Base-by-base conservation (phyloP, 2,113 vertebrate species). In the Corythoichthys haematopterus region DNA sequence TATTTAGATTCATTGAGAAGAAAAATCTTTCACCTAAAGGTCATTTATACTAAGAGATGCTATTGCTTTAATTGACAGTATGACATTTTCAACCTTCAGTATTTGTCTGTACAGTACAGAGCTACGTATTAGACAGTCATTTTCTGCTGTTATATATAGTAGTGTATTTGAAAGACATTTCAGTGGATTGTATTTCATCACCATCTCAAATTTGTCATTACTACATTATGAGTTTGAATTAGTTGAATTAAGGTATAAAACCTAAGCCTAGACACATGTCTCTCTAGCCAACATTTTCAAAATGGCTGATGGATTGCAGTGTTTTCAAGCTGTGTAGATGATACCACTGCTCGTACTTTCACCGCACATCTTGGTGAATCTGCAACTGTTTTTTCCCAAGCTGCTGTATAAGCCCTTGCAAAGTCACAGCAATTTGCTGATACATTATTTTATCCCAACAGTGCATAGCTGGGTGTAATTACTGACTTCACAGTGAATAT, bases 391-490 rank as follows among this genome's bases (percentile, higher is more conserved):
- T 65, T 75, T 60, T 68, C 67, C n/a, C 38, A 74, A 60, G 69
- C 28, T 33, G 35, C 58, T 68, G 37, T 61, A 65, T 36, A 62
- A 75, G 28, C n/a, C 64, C 48, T 60, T 59, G 63, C 64, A 79
- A 57, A 50, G 64, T 66, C 52, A 53, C 68, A 66, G 15, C 59
- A 77, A 62, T 66, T 66, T 67, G 68, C 65, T 69, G 60, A 84
- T 71, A 45, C 40, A 66, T 72, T 37, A 67, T 79, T 82, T 66
- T 72, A 38, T 79, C 66, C 47, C 28, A 71, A 67, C 57, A 62
- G 63, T 76, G 83, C 83, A 71, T 80, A 69, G 59, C 62, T 52
- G 66, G 57, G 33, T 57, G 65, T 67, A 65, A 69, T 52, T 14
- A 58, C 57, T 47, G 62, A 69, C 62, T 78, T 48, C 35, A 35